phyloP scores from a whole-genome alignment of 2,113 vertebrate species.

The Ursus arctos region DNA sequence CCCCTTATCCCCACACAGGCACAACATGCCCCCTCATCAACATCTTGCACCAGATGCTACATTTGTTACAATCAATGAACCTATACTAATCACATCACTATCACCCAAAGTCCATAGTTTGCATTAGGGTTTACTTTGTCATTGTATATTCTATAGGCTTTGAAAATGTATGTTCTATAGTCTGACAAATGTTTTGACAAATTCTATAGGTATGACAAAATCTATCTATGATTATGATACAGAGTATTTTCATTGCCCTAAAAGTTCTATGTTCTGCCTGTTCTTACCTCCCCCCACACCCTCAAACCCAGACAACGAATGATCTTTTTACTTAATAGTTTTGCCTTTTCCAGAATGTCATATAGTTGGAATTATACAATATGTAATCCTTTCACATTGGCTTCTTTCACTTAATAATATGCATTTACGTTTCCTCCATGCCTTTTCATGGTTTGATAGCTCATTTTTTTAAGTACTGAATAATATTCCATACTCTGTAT shows the following conservation, averaged over 20 bases:
- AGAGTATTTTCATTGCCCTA: background rate
- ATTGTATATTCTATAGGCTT: background rate
- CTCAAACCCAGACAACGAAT: background rate
- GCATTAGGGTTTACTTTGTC: background rate
- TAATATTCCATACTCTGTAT: background rate
- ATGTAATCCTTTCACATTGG: background rate
- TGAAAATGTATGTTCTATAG: background rate
- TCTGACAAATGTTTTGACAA: too few species aligned
- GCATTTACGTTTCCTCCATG: background rate
- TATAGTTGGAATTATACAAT: background rate
- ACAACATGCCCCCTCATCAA: background rate
- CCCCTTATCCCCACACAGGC: background rate
- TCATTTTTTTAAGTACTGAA: background rate
- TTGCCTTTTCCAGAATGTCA: background rate
- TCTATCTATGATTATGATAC: background rate
- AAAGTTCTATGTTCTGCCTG: background rate
- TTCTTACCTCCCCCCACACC: background rate
- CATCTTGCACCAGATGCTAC: background rate
- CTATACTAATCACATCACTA: background rate
- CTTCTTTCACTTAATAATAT: background rate
- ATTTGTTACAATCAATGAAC: background rate
- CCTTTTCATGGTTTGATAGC: background rate
- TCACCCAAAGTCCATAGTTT: background rate
- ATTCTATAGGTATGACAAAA: background rate
- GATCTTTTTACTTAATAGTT: background rate